phyloP scores from a whole-genome alignment of 2,888 invertebrate genomes.

The Bruchidius siliquastri region DNA sequence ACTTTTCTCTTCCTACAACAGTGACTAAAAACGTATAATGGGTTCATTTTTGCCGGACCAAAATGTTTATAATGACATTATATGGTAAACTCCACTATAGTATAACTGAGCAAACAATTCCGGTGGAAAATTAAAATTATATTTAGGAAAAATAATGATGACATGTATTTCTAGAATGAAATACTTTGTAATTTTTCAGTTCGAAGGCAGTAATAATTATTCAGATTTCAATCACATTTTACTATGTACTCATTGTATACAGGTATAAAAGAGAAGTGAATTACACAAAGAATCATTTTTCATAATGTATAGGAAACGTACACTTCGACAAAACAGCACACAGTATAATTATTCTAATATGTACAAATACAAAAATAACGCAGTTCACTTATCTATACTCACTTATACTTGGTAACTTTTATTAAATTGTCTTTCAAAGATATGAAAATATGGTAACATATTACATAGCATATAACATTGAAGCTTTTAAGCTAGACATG shows the following conservation, averaged over 20 bases:
- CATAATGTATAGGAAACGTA: not conserved
- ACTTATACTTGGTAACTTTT: not conserved
- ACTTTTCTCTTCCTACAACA: not conserved
- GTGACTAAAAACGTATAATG: too few relatives aligned
- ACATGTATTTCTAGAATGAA: too few relatives aligned
- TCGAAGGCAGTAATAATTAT: too few relatives aligned
- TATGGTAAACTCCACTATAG: too few relatives aligned
- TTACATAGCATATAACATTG: not conserved
- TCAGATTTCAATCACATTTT: too few relatives aligned
- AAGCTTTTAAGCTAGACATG: not conserved
- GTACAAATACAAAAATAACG: not conserved
- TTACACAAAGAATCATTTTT: not conserved
- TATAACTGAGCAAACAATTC: too few relatives aligned
- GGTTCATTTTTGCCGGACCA: too few relatives aligned
- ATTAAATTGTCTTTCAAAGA: not conserved
- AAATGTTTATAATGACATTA: too few relatives aligned
- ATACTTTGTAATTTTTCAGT: too few relatives aligned
- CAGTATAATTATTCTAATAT: not conserved
- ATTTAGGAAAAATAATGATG: too few relatives aligned
- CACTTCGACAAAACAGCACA: not conserved
- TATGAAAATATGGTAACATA: not conserved
- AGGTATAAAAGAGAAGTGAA: not conserved
- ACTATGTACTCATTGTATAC: too few relatives aligned
- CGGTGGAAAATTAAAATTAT: too few relatives aligned
- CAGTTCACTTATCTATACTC: constrained; percentile 6